Evolutionary conservation across 2,113 vertebrate species (phyloP), one percentile per base, ranked within the genome.

Genomic region (Leucopternis melanops): DNA sequence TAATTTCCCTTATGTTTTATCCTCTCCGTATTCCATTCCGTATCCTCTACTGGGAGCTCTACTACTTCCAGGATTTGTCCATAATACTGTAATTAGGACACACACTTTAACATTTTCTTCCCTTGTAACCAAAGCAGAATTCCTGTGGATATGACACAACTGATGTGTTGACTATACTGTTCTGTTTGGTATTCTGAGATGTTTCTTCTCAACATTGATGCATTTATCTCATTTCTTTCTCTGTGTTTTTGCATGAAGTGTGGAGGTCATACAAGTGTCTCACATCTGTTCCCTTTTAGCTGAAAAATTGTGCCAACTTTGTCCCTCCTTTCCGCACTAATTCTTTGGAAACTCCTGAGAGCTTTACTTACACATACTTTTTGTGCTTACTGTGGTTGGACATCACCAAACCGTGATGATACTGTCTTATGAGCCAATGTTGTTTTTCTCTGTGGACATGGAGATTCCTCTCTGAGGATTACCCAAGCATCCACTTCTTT

Each of bases 181-280:
- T 69, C 23, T 70, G 16, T 52, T 77, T 65, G 23, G 14, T 75
- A 44, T 10, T 77, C 67, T 10, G 16, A 71, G 10, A 45, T 58
- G 45, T 50, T 85, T 71, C 19, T 59, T 75, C 55, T 61, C 23
- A 34, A 34, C 20, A 32, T 40, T 45, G 7, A 54, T 80, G 25
- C 7, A 22, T 44, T 80, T 85, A 26, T 67, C 20, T 52, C 7
- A 27, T 82, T 82, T 92, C 18, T 5, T 59, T 59, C 12, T 63
- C 10, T 54, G 4, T 54, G 14, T 34, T 88, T 94, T 69, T 70
- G 2, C 21, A 7, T 57, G 0, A 63, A 38, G 8, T 34, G 2
- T 40, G 16, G 16, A 31, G 12, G 18, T 45, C 0, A 0, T 59
- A 12, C 3, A 52, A 34, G 16, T 32, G 6, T 44, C 36, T 82